These are phyloP conservation scores for Miniopterus natalensis DNA, from an alignment of 2,113 vertebrate genomes.

Conservation along the genomic window DNA sequence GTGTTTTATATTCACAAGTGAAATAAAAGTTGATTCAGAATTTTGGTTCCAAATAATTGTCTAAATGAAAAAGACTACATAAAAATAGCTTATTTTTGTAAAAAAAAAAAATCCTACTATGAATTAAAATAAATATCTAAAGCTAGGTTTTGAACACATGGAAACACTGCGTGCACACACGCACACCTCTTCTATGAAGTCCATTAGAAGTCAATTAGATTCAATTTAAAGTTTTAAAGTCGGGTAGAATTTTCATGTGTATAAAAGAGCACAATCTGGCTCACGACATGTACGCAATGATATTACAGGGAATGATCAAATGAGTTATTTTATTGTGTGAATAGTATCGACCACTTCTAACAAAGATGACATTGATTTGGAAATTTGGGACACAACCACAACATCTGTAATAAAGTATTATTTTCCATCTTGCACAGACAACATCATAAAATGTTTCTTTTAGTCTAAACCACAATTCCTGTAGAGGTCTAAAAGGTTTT, in stretches of 20 bases:
- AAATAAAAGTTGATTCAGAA: not conserved
- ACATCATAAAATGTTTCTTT: conserved; percentile 63
- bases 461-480: conserved; percentile 72
- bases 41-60: not conserved
- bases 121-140: not conserved
- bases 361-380: conserved; percentile 74
- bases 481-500: conserved; percentile 62
- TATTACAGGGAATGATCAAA: conserved; percentile 61
- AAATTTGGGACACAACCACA: conserved; percentile 67
- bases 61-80: not conserved
- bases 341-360: conserved; percentile 73
- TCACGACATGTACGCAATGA: not conserved
- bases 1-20: not conserved
- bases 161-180: not conserved
- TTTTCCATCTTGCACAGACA: conserved; percentile 63
- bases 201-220: not conserved
- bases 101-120: not conserved
- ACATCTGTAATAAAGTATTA: conserved; percentile 70
- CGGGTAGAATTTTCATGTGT: conserved; percentile 4
- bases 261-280: conserved; percentile 44
- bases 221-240: conserved; percentile 21
- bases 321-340: conserved; percentile 72
- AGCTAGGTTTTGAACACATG: not conserved
- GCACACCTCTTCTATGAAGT: not conserved
- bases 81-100: not conserved